These are phyloP conservation scores for Etheostoma perlongum DNA, from an alignment of 2,797 vertebrate genomes.

Conservation along the genomic window DNA sequence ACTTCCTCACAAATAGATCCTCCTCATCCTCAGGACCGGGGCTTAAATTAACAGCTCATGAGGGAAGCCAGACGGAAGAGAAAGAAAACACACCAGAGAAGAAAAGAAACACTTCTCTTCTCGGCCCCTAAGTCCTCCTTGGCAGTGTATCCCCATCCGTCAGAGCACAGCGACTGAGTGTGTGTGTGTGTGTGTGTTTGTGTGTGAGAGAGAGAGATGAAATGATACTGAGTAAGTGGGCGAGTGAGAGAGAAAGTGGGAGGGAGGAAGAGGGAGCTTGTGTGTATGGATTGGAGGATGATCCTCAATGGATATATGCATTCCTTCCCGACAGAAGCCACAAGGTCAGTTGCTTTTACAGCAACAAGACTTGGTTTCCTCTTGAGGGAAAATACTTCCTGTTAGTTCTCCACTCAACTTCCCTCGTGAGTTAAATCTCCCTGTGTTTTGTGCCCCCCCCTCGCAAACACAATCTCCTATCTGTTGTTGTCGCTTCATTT, in stretches of 20 bases:
- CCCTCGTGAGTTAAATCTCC: constrained; percentile 46
- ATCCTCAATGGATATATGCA: constrained; percentile 62
- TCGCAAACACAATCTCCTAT: neutral
- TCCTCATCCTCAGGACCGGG: constrained; percentile 71
- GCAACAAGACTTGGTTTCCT: constrained; percentile 62
- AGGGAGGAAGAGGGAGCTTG: constrained; percentile 42
- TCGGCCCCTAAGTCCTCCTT: constrained; percentile 74
- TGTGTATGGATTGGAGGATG: constrained; percentile 59
- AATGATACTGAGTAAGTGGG: constrained; percentile 68
- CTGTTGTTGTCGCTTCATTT: constrained; percentile 20
- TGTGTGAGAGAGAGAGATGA: constrained; percentile 46
- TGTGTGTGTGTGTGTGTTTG: constrained; percentile 19
- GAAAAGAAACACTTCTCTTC: constrained; percentile 72
- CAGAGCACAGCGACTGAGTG: constrained; percentile 73
- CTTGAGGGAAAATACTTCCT: constrained; percentile 69
- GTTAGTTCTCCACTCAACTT: constrained; percentile 59
- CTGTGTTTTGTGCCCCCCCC: constrained; percentile 4
- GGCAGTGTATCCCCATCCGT: constrained; percentile 79
- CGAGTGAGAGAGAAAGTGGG: constrained; percentile 59
- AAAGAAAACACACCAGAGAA: constrained; percentile 68
- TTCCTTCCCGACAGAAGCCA: constrained; percentile 71
- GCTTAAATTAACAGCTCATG: constrained; percentile 65
- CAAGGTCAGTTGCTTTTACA: constrained; percentile 67
- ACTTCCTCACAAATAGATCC: constrained; percentile 74
- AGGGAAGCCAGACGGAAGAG: constrained; percentile 66